Conservation (phyloP, 1,140 invertebrate genomes). For the Artemia franciscana region DNA sequence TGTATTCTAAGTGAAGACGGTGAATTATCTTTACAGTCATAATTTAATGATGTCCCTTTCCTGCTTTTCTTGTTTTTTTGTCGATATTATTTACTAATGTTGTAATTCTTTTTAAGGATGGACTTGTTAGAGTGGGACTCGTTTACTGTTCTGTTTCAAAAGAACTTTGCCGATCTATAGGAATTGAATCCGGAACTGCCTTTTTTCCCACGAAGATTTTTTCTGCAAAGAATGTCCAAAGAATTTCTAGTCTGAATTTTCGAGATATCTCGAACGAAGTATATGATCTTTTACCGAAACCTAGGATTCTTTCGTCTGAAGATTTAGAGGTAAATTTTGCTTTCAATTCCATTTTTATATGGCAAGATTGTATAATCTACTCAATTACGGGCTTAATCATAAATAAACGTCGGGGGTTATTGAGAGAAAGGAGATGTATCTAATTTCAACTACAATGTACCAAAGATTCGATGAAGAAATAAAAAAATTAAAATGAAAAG, state of each 20-base stretch:
- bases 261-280: conserved; percentile 29
- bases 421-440: no score
- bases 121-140: conserved; percentile 29
- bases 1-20: no score
- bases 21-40: no score
- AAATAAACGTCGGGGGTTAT: no score
- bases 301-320: conserved; percentile 23
- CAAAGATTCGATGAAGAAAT: no score
- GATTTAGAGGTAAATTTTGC: conserved; percentile 25
- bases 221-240: conserved; percentile 16
- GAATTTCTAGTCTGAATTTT: conserved; percentile 21
- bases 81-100: conserved; percentile 1
- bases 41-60: background rate
- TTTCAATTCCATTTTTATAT: no score
- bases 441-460: no score
- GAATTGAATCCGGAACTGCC: conserved; percentile 21
- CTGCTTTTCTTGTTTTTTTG: background rate
- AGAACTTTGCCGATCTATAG: conserved; percentile 25
- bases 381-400: no score
- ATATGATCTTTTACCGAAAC: conserved; percentile 28
- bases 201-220: conserved; percentile 23
- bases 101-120: conserved; percentile 25
- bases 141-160: conserved; percentile 23
- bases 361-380: no score
- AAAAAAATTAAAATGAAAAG: no score